These are phyloP conservation scores for Ganaspis brasiliensis DNA, from an alignment of 2,888 invertebrate species.

Conservation along the genomic window DNA sequence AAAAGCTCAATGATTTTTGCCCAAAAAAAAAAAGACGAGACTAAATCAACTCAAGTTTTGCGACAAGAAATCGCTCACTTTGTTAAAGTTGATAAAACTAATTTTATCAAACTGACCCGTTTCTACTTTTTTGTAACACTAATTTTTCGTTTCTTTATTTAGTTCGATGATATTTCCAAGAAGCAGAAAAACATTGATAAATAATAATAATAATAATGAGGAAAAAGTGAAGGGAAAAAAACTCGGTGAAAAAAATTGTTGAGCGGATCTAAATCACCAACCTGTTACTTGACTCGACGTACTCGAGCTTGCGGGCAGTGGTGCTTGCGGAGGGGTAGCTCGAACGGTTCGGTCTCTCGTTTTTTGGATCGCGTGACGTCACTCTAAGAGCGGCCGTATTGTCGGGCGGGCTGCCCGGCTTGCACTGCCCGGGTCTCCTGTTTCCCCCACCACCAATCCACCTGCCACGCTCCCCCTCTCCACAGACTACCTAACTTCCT, in stretches of 20 bases:
- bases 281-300: slow-evolving; percentile 74
- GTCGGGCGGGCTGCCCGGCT: slow-evolving; percentile 79
- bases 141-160: too few species aligned
- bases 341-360: slow-evolving; percentile 49
- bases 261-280: slow-evolving; percentile 71
- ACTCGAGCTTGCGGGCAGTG: slow-evolving; percentile 51
- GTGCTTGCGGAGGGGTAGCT: slow-evolving; percentile 50
- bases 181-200: too few species aligned
- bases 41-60: neutral
- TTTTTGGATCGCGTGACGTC: slow-evolving; percentile 56
- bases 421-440: slow-evolving; percentile 80
- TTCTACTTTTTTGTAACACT: too few species aligned
- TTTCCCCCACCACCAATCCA: slow-evolving; percentile 73
- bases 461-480: slow-evolving; percentile 59
- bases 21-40: neutral
- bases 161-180: too few species aligned
- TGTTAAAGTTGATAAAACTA: too few species aligned
- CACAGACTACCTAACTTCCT: slow-evolving; percentile 46
- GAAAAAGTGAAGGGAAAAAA: neutral
- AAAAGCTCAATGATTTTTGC: neutral
- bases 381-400: slow-evolving; percentile 66
- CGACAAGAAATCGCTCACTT: neutral
- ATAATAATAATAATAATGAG: too few species aligned
- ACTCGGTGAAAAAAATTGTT: slow-evolving; percentile 40
- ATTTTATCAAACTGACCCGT: too few species aligned